These are phyloP conservation scores for Empis stercorea DNA, from an alignment of 2,888 invertebrate species.

Conservation along the genomic window DNA sequence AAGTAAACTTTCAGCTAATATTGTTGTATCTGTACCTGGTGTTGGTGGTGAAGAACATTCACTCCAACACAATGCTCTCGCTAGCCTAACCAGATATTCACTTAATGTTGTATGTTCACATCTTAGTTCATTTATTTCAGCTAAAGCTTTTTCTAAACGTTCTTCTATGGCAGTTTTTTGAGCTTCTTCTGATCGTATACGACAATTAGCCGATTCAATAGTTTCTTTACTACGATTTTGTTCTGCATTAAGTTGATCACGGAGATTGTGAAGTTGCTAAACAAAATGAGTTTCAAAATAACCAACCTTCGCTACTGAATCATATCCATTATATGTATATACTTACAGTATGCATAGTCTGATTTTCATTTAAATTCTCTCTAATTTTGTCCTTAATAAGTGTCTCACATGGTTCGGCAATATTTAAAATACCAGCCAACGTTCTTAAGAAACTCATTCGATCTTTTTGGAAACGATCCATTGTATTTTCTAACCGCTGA, in stretches of 20 bases:
- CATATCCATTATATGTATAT: background rate
- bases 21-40: conserved; percentile 31
- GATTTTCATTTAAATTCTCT: conserved; percentile 63
- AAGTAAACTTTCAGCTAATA: conserved; percentile 59
- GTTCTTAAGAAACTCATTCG: conserved; percentile 32
- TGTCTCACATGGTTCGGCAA: conserved; percentile 65
- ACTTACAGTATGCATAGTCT: conserved; percentile 57
- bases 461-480: conserved; percentile 34
- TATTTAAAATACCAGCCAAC: conserved; percentile 38
- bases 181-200: conserved; percentile 46
- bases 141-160: conserved; percentile 64
- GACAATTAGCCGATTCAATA: conserved; percentile 49
- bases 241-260: conserved; percentile 60
- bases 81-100: conserved; percentile 70
- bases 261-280: conserved; percentile 62
- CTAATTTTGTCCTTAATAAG: conserved; percentile 67
- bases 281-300: conserved; percentile 1
- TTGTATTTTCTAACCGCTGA: conserved; percentile 31
- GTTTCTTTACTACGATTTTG: conserved; percentile 47
- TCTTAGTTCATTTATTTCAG: conserved; percentile 56
- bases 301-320: too few relatives aligned
- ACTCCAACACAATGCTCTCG: conserved; percentile 53
- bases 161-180: conserved; percentile 62
- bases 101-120: conserved; percentile 40
- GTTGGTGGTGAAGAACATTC: conserved; percentile 33